Evolutionary conservation across 1,140 invertebrate species (phyloP).

Genomic region (Pseudomyrmex pallidus): DNA sequence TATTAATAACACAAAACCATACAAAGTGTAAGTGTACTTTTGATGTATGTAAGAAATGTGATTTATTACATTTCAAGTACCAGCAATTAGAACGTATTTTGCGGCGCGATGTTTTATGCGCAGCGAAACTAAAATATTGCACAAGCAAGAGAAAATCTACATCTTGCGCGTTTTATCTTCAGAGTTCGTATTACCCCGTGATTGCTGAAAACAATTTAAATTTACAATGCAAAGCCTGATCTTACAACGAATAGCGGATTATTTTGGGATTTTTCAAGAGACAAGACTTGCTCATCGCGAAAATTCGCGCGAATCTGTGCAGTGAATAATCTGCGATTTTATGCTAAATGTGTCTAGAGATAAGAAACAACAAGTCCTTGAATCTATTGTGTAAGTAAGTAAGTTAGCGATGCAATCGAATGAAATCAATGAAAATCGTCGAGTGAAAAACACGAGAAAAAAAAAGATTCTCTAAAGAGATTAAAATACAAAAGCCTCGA

Average conservation of each 20-base stretch:
- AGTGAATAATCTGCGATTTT: slow-evolving; percentile 45
- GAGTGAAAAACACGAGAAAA: background rate
- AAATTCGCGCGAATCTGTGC: slow-evolving; percentile 11
- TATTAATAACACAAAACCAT: background rate
- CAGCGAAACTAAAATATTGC: slow-evolving; percentile 26
- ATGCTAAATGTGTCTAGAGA: background rate
- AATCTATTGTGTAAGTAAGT: background rate
- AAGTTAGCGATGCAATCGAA: background rate
- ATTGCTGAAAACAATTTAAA: slow-evolving; percentile 56
- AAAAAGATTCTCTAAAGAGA: background rate
- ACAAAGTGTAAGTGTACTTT: background rate
- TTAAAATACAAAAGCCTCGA: slow-evolving; percentile 6
- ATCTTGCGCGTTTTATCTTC: background rate
- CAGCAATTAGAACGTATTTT: slow-evolving; percentile 24
- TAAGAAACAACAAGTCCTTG: background rate
- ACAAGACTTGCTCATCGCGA: slow-evolving; percentile 1
- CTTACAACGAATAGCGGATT: slow-evolving; percentile 14
- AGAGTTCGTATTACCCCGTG: slow-evolving; percentile 22
- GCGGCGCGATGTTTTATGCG: slow-evolving; percentile 13
- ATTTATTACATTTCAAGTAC: slow-evolving; percentile 44
- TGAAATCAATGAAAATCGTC: slow-evolving; percentile 28
- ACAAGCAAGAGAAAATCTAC: slow-evolving; percentile 12
- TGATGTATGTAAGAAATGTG: background rate
- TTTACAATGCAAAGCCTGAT: slow-evolving; percentile 30
- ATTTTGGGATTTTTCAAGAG: slow-evolving; percentile 36